Conservation (phyloP, 2,888 invertebrate species). For the Clostera curtula region DNA sequence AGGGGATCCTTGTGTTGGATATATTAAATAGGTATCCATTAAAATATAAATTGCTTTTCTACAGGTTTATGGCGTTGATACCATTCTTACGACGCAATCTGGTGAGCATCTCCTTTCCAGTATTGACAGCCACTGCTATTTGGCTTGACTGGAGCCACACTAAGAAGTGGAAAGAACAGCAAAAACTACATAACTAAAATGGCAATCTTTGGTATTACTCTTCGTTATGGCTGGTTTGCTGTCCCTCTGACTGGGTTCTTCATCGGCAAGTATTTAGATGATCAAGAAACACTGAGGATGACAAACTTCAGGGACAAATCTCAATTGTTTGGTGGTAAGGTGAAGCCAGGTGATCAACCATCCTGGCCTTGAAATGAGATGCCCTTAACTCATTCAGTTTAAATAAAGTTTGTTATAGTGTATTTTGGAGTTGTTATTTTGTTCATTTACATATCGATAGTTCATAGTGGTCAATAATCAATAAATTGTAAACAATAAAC, state of each 20-base stretch:
- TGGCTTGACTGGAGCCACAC: constrained; percentile 84
- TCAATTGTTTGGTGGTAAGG: constrained; percentile 80
- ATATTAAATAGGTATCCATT: neutral
- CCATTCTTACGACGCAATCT: constrained; percentile 77
- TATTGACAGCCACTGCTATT: constrained; percentile 73
- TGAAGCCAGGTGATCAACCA: constrained; percentile 80
- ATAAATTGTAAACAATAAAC: no score
- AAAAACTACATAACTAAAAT: constrained; percentile 43
- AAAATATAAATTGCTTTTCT: constrained; percentile 7
- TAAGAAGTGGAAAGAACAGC: constrained; percentile 79
- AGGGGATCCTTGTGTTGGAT: no score
- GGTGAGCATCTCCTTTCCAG: constrained; percentile 80
- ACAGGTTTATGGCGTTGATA: constrained; percentile 71
- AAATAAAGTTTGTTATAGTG: constrained; percentile 21
- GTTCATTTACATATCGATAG: no score
- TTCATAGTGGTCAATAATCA: no score
- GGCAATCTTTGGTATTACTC: constrained; percentile 74
- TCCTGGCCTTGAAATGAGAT: constrained; percentile 78
- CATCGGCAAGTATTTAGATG: constrained; percentile 79
- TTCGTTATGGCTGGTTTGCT: constrained; percentile 60
- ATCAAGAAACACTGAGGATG: constrained; percentile 82
- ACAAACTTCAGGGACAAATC: constrained; percentile 85
- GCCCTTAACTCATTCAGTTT: constrained; percentile 8
- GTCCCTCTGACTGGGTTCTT: constrained; percentile 75
- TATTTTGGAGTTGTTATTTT: constrained; percentile 13